Base-by-base conservation (phyloP, 2,113 vertebrate genomes). In the Sturnus vulgaris region DNA sequence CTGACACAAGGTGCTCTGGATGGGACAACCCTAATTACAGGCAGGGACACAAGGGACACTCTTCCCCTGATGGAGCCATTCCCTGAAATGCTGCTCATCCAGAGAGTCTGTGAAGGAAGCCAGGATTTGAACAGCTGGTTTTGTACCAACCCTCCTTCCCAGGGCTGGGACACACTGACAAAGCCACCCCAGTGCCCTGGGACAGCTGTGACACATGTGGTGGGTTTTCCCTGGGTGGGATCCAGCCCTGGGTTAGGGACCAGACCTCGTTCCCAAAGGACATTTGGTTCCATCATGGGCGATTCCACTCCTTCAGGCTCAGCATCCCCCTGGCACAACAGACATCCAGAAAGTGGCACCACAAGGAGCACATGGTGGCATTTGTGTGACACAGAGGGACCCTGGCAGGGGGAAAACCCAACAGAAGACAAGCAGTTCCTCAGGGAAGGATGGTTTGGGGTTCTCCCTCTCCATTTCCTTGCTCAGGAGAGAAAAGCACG, bases 311-410 rank as follows among this genome's bases (percentile, higher is more conserved):
- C 42, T 69, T 37, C 33, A 42, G 59, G 28, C 44, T 65, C 82
- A 70, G 78, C 13, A 2, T 80, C 7, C 31, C 12, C 5, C 56
- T 4, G 4, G 23, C 24, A 63, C 1, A 0, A 10, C 9, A 33
- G 13, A 18, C 0, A 1, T 5, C 57, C 28, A 21, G 57, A 24
- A 59, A 50, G 66, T 10, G 78, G 17, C 47, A 80, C 16, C 35
- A 22, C 1, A 1, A 44, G 40, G 52, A 60, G 12, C 35, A 39
- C 0, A 0, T 0, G 0, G 69, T 39, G 50, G 47, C 31, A 57
- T 28, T 5, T 5, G 12, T 13, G 60, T 39, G 42, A 20, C 22
- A n/a, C 60, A 35, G 33, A 33, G 52, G 33, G 55, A 20, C 12
- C 8, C n/a, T 59, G 44, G 53, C 3, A 15, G 37, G 70, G 53